Conservation (phyloP, 2,113 vertebrate genomes). For the Nerophis ophidion region DNA sequence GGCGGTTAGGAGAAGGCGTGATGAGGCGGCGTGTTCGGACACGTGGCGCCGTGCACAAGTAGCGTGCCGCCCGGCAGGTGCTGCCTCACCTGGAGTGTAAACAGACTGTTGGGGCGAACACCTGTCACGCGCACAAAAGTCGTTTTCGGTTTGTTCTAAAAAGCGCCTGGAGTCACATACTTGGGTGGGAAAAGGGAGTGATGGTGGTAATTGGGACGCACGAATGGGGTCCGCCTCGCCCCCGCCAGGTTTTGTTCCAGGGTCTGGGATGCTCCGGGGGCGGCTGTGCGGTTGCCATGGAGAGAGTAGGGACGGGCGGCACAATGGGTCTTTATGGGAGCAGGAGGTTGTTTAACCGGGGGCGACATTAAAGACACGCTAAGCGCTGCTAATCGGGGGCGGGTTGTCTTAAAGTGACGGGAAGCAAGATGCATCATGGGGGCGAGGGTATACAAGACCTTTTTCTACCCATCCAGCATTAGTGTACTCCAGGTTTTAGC, state of each 20-base stretch:
- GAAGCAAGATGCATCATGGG: neutral
- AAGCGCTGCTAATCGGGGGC: slow-evolving; percentile 62
- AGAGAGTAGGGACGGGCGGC: slow-evolving; percentile 45
- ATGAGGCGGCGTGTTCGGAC: slow-evolving; percentile 49
- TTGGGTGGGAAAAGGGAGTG: slow-evolving; percentile 7
- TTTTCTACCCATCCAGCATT: neutral
- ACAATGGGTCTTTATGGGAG: slow-evolving; percentile 71
- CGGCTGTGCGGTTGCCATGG: slow-evolving; percentile 70
- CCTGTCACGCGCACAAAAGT: slow-evolving; percentile 5
- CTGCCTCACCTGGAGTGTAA: slow-evolving; percentile 68
- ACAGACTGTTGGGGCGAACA: slow-evolving; percentile 27
- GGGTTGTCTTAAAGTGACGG: slow-evolving; percentile 24
- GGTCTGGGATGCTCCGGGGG: slow-evolving; percentile 68
- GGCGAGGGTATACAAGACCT: neutral
- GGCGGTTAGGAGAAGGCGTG: neutral
- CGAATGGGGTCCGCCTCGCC: slow-evolving; percentile 42
- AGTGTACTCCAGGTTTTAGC: no score
- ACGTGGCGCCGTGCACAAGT: slow-evolving; percentile 61
- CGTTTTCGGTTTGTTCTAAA: slow-evolving; percentile 44
- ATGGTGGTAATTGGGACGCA: slow-evolving; percentile 15
- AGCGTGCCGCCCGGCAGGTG: slow-evolving; percentile 63
- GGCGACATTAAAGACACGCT: slow-evolving; percentile 52
- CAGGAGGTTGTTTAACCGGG: slow-evolving; percentile 71
- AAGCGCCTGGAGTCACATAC: slow-evolving; percentile 17
- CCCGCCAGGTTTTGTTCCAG: slow-evolving; percentile 60